Conservation (phyloP, 2,888 invertebrate genomes). For the Tachina fera region DNA sequence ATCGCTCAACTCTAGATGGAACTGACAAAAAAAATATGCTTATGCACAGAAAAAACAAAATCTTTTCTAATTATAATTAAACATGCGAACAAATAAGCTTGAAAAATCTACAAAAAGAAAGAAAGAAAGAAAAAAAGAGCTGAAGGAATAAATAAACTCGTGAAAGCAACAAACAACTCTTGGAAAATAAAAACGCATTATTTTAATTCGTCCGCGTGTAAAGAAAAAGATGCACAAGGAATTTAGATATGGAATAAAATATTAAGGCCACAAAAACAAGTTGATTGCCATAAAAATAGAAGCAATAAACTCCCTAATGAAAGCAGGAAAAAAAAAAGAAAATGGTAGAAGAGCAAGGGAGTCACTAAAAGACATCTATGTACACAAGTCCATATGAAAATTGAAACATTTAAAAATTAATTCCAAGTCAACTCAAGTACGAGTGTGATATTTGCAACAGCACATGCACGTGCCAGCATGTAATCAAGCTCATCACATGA, state of each 20-base stretch:
- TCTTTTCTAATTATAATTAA: constrained; percentile 69
- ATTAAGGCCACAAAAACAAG: constrained; percentile 28
- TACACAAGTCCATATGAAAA: constrained; percentile 51
- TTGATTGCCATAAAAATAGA: constrained; percentile 34
- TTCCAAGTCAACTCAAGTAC: constrained; percentile 63
- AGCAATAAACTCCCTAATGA: background rate
- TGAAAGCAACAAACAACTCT: constrained; percentile 57
- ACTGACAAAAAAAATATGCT: background rate
- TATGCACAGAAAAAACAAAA: constrained; percentile 43
- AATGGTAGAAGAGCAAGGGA: background rate
- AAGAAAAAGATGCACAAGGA: constrained; percentile 44
- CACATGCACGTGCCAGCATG: constrained; percentile 64
- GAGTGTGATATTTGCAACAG: constrained; percentile 53
- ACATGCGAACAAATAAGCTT: constrained; percentile 68
- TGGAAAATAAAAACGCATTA: constrained; percentile 68
- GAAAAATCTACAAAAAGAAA: constrained; percentile 27
- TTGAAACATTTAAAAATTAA: constrained; percentile 72
- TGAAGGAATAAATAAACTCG: constrained; percentile 29
- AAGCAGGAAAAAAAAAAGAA: background rate
- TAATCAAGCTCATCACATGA: constrained; percentile 65
- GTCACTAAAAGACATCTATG: background rate
- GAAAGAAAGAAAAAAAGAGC: background rate
- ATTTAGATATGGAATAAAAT: constrained; percentile 8
- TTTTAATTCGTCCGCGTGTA: constrained; percentile 66
- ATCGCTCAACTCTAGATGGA: too few relatives aligned